Evolutionary conservation across 2,113 vertebrate genomes (phyloP).

Genomic region (Heliornis fulica): DNA sequence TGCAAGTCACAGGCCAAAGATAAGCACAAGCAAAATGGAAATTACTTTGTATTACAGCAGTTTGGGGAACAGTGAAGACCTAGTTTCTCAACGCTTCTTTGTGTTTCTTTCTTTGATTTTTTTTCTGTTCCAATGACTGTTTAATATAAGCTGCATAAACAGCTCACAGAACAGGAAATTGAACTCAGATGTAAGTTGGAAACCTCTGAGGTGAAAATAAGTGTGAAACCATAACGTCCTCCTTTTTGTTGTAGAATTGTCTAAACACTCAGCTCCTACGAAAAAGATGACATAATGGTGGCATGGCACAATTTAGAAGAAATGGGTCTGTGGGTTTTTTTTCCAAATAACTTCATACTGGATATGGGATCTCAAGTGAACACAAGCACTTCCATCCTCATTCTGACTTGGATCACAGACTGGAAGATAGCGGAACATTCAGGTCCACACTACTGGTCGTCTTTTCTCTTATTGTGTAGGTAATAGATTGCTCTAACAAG

Average conservation of each 20-base stretch:
- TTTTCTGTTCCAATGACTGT: not conserved
- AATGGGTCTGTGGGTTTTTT: not conserved
- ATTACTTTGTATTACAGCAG: not conserved
- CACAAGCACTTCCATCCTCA: not conserved
- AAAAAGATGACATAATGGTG: not conserved
- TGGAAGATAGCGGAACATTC: not conserved
- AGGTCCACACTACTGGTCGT: not conserved
- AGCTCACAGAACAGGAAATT: slow-evolving; percentile 33
- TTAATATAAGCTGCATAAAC: slow-evolving; percentile 7
- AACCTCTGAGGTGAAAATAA: not conserved
- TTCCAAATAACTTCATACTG: accelerated
- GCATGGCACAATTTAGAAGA: not conserved
- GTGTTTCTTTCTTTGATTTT: not conserved
- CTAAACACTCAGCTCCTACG: not conserved
- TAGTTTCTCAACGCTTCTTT: not conserved
- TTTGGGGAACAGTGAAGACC: not conserved
- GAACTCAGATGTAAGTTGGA: slow-evolving; percentile 21
- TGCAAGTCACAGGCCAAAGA: not conserved
- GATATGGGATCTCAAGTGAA: not conserved
- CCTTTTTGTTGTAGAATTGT: not conserved
- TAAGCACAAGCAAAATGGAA: not conserved
- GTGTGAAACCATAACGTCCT: not conserved
- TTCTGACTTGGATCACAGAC: not conserved
- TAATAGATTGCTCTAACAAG: not conserved
- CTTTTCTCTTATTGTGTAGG: not conserved